Base-by-base conservation (phyloP, 2,113 vertebrate species). In the Odocoileus virginianus region DNA sequence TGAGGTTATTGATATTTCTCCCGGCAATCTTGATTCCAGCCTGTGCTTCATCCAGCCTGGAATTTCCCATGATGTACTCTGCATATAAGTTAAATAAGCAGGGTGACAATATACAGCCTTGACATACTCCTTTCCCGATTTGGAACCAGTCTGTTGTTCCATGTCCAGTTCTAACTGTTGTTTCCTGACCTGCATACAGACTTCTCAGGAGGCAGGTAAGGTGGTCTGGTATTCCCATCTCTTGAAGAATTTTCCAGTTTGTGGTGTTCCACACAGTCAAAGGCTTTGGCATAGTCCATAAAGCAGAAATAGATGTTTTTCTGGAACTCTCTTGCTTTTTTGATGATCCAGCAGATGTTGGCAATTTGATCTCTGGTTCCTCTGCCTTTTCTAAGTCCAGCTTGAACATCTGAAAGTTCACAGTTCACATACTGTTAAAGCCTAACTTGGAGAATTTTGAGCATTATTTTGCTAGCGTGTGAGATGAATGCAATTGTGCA, bases 391-490 rank as follows among this genome's bases (percentile, higher is more conserved):
- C 30, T 64, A 64, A n/a, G 7, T 4, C 33, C 61, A 64, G 61
- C 61, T 64, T 64, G 61, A n/a, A 64, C 33, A 64, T 64, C 15
- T 2, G 61, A 3, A 17, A 64, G 7, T n/a, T 64, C 14, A 33
- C 0, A 0, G 7, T 17, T 64, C 33, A 64, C 0, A 3, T 64
- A 17, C 3, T 64, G 7, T 4, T 64, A 7, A 64, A 64, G 15
- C 61, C 33, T 64, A 2, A 2, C 30, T 64, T 64, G 30, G 3
- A n/a, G 33, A n/a, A 64, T 64, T 64, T 64, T 64, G 33, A n/a
- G 61, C 33, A 64, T 2, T 17, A 19, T 2, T 64, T 64, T 64
- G 0, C 33, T 64, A 64, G 15, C 15, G 0, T 64, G 33, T n/a
- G 33, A 19, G 30, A 64, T 64, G 61, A 9, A 0, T 4, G 61